Conservation (phyloP, 2,888 invertebrate species). For the Melangyna quadrimaculata region DNA sequence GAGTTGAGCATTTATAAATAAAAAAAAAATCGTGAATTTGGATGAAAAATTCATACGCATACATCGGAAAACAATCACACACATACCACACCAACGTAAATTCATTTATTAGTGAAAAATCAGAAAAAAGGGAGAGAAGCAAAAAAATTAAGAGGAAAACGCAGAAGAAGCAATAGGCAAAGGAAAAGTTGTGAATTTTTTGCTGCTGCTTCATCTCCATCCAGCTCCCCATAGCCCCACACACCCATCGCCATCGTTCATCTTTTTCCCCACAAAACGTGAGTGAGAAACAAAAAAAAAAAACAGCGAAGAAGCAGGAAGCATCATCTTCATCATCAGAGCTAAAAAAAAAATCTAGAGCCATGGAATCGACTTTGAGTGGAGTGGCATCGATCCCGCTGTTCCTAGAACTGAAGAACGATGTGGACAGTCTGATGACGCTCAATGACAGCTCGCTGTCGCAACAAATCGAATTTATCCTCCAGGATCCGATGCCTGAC, state of each 20-base stretch:
- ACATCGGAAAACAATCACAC: constrained; percentile 32
- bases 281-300: constrained; percentile 33
- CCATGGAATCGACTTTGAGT: constrained; percentile 66
- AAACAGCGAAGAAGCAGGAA: constrained; percentile 16
- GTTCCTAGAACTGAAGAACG: constrained; percentile 73
- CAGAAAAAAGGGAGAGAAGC: constrained; percentile 22
- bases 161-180: constrained; percentile 18
- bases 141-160: constrained; percentile 8
- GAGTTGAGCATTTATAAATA: constrained; percentile 59
- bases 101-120: constrained; percentile 64
- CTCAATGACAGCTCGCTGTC: constrained; percentile 80
- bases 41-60: constrained; percentile 59
- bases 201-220: constrained; percentile 17
- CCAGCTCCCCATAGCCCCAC: neutral
- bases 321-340: constrained; percentile 26
- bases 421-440: constrained; percentile 79
- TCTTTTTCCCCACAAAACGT: neutral
- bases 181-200: constrained; percentile 54
- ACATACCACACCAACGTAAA: constrained; percentile 62
- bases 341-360: neutral
- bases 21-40: constrained; percentile 48
- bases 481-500: constrained; percentile 77
- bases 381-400: constrained; percentile 70
- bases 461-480: constrained; percentile 81
- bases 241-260: constrained; percentile 3